Evolutionary conservation across 2,888 invertebrate genomes (phyloP).

Genomic region (Elgonia sp.): DNA sequence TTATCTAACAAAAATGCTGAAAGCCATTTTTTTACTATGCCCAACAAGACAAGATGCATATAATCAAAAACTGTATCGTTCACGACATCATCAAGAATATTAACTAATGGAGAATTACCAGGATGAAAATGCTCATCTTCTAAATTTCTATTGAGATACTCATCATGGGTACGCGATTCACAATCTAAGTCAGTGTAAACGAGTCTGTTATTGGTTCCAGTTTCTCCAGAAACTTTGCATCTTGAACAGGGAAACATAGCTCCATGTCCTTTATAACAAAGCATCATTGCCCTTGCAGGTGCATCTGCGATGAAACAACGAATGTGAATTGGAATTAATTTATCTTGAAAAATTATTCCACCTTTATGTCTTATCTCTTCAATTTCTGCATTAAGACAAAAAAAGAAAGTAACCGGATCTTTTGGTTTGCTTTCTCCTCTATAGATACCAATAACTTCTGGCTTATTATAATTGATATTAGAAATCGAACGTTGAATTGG

Average conservation of each 20-base stretch:
- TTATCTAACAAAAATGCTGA: conserved; percentile 67
- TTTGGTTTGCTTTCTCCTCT: conserved; percentile 67
- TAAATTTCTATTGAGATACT: conserved; percentile 2
- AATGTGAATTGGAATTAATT: conserved; percentile 24
- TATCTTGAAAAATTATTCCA: conserved; percentile 21
- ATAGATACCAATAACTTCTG: conserved; percentile 73
- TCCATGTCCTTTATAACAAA: conserved; percentile 58
- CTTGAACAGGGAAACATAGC: conserved; percentile 44
- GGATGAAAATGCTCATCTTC: background rate
- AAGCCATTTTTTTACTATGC: conserved; percentile 68
- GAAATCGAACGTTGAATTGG: conserved; percentile 73
- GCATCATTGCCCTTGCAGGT: conserved; percentile 48
- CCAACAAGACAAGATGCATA: conserved; percentile 74
- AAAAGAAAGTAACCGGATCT: background rate
- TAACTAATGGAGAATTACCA: no score
- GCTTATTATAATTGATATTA: conserved; percentile 51
- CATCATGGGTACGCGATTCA: background rate
- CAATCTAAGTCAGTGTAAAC: background rate
- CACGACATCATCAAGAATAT: no score
- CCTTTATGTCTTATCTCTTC: background rate
- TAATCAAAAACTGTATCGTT: conserved; percentile 52
- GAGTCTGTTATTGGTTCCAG: conserved; percentile 16
- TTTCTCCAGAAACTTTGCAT: conserved; percentile 50
- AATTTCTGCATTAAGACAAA: background rate
- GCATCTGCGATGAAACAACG: conserved; percentile 62